Evolutionary conservation across 2,888 invertebrate species (phyloP), one percentile per base, ranked within the genome.

Genomic region (Pristionchus japonicus): DNA sequence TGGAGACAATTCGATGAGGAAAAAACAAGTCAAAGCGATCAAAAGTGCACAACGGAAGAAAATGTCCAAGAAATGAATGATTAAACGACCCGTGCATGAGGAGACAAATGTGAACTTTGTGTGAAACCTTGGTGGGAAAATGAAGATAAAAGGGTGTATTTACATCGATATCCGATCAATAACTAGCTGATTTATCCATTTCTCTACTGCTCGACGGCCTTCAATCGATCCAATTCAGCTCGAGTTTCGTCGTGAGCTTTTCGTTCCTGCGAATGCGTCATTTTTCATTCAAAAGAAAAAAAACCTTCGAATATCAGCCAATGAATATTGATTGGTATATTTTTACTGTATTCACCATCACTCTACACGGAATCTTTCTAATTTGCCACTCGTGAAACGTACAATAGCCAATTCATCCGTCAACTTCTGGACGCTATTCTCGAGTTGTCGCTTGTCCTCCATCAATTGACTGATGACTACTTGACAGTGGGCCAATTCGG

Each of bases 391-490:
- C 15, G 7, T 70, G 6, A 37, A 43, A 47, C 43, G 57, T 87
- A 92, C 91, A 87, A 77, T 87, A 17, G 89, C 82, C 17, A 91
- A 88, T 84, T 90, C 89, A 34, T 91, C 77, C 9, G 84, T 82
- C 49, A 92, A 70, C 20, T 89, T 87, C 31, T 91, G 90, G 27
- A 86, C 70, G 13, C 86, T 82, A n/a, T 61, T 84, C 52, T 91
- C 92, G 52, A 91, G 83, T 31, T 91, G 91, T n/a, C 89, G 88
- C 64, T 92, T 91, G 74, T 91, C 91, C 43, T 91, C 90, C 47
- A 89, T 77, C 20, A 90, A 49, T 80, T 90, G 87, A 31, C 90
- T 89, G 27, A 91, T 87, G n/a, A 86, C 88, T 87, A 90, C 90
- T 61, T 89, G 91, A 80, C 87, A 90, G 67, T 89, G 89, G 52